Evolutionary conservation across 2,797 vertebrate species (phyloP), one percentile per base, ranked within the genome.

Genomic region (Pampus argenteus): DNA sequence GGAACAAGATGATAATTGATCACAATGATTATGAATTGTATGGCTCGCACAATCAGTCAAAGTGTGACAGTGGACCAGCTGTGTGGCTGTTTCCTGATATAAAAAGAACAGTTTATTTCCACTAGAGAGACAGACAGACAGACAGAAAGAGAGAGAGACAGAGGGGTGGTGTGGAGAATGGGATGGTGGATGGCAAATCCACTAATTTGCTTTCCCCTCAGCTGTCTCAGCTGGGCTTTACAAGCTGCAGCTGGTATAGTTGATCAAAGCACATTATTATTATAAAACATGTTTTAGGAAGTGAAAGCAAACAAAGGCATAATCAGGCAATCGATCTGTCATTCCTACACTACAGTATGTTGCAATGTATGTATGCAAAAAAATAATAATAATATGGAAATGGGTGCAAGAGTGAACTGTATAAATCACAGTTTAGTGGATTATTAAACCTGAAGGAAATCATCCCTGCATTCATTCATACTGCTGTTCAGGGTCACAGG

Each of bases 1-100:
- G 85, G 83, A 87, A 78, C 66, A 38, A 76, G 74, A 74, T 28
- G 60, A 75, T 91, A 90, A 91, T 90, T 89, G 89, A 90, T 89
- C 66, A 64, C 83, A 83, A 87, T 86, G 81, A 90, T 84, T 86
- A 87, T 79, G 71, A 85, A 87, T 86, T 9, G 59, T 49, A 29
- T 18, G 52, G 81, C 75, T 74, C 9, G 40, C 54, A 67, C 64
- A 82, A 89, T 90, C 78, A 74, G 65, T 91, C 86, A 91, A 61
- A 60, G 63, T 66, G 79, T 86, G 89, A 90, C 87, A 83, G 79
- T 6, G n/a, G 83, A 77, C 74, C 90, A 91, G 87, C 91, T 91
- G 89, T 85, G 87, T 74, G 79, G 75, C 78, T 78, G 70, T 79
- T 87, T 88, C 75, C 77, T 66, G 76, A 71, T 81, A 81, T 78